phyloP scores from a whole-genome alignment of 2,888 invertebrate genomes.

The Brachypalpus laphriformis region DNA sequence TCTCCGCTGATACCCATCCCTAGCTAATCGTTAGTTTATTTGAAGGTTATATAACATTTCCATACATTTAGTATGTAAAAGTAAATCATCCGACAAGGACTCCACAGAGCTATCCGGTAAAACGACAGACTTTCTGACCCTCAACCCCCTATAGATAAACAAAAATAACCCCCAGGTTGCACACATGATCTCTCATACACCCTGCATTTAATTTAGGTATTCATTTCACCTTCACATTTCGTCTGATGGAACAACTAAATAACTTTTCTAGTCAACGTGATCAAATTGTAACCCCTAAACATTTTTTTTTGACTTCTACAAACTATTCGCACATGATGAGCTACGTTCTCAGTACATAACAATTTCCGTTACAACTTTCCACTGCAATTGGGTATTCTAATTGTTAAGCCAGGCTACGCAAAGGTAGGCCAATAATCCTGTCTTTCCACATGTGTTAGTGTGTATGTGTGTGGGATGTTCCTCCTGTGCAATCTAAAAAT shows the following conservation, averaged over 20 bases:
- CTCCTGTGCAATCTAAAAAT: no score
- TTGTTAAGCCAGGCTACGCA: constrained; percentile 46
- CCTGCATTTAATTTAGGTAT: neutral
- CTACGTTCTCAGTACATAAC: constrained; percentile 43
- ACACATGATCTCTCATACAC: neutral
- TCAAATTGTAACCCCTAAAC: constrained; percentile 15
- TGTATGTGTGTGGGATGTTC: neutral
- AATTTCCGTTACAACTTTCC: constrained; percentile 53
- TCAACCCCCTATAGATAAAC: neutral
- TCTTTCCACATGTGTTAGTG: no score
- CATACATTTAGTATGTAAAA: no score
- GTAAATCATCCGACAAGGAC: no score
- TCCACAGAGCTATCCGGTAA: no score
- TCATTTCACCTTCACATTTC: neutral
- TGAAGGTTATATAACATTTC: no score
- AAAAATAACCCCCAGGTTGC: neutral
- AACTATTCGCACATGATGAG: constrained; percentile 60
- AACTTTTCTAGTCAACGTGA: constrained; percentile 42
- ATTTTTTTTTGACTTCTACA: neutral
- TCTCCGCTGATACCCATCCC: no score
- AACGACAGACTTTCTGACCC: neutral
- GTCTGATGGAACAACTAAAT: constrained; percentile 5
- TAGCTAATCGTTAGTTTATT: no score
- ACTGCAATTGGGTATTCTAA: constrained; percentile 68
- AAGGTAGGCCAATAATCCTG: constrained; percentile 33